Base-by-base conservation (phyloP, 2,888 invertebrate genomes). In the Neoascia interrupta region DNA sequence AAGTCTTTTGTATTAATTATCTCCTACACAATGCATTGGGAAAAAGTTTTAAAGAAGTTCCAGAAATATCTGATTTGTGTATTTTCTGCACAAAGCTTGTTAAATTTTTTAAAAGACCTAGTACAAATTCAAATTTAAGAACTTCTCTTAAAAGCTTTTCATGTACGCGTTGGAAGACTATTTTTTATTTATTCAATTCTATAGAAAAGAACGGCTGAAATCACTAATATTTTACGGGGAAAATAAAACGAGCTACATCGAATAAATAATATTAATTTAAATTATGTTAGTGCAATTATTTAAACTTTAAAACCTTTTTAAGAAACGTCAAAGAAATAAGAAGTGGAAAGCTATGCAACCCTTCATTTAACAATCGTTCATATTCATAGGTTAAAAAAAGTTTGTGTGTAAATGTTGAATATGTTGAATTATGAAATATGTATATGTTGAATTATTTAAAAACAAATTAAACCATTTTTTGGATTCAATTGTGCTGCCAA, bases 351-450 rank as follows among this genome's bases (percentile, higher is more conserved):
- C n/a, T n/a, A n/a, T n/a, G n/a, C n/a, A n/a, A n/a, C n/a, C n/a
- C n/a, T n/a, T n/a, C n/a, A n/a, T n/a, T n/a, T n/a, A n/a, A n/a
- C n/a, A n/a, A 34, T 39, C 16, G 23, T 61, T 36, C 23, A 41
- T n/a, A 43, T 51, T 10, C 41, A 58, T 41, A 8, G 18, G 3
- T 31, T 68, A 21, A 66, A 61, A 64, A 54, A 66, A 54, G 18
- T 13, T 36, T 26, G 31, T 37, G 28, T 4, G 16, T 54, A 3
- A 45, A 45, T 54, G 19, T 19, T 5, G 54, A 56, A 37, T 37
- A 37, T 13, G n/a, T 51, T 13, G 19, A 34, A 11, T 19, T 21
- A n/a, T n/a, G n/a, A n/a, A n/a, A n/a, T n/a, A n/a, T n/a, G n/a
- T n/a, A n/a, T n/a, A n/a, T 3, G 36, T 51, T 19, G 8, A 10